Base-by-base conservation (phyloP, 1,140 invertebrate genomes). In the Calliopsis andreniformis region DNA sequence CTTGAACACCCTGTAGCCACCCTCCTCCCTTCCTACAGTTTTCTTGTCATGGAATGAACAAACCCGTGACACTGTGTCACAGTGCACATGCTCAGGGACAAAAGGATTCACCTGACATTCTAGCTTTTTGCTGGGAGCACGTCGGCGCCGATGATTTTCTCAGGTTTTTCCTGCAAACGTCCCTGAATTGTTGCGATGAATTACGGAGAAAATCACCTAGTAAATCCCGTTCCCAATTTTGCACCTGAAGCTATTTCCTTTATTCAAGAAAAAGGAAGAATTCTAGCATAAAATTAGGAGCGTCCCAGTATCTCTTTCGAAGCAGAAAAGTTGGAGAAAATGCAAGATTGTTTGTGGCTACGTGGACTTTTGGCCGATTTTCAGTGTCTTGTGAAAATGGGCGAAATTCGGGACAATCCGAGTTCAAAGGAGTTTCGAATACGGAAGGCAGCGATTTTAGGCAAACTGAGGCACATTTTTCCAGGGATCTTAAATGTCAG, bases 31-130 rank as follows among this genome's bases (percentile, higher is more conserved):
- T n/a, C 5, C 25, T 12, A 18, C 45, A 12, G 16, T 7, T 55
- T 64, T 49, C 79, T 76, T 53, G 80, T 83, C 79, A 80, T 59
- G 61, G 56, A 62, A 72, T 80, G 75, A 84, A 80, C 79, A 82
- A 87, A 84, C 73, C 83, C 84, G 78, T 80, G 76, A 51, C 76
- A 66, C 47, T 59, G 30, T 66, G 61, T 72, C 76, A 28, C 32
- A 53, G 61, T 62, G 64, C 53, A 39, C 64, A 67, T 63, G 49
- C 32, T 35, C 8, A 53, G 14, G 64, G 49, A 78, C 80, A 80
- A 72, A 67, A 72, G 80, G 47, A 61, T 51, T 75, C 78, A 43
- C 64, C 71, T 42, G 80, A 71, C 67, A 67, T 69, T 70, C 55
- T 62, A 82, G 73, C 80, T 78, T 81, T 82, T 82, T 72, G 64